These are phyloP conservation scores for Hiodon tergisus DNA, from an alignment of 2,113 vertebrate genomes.

Conservation along the genomic window DNA sequence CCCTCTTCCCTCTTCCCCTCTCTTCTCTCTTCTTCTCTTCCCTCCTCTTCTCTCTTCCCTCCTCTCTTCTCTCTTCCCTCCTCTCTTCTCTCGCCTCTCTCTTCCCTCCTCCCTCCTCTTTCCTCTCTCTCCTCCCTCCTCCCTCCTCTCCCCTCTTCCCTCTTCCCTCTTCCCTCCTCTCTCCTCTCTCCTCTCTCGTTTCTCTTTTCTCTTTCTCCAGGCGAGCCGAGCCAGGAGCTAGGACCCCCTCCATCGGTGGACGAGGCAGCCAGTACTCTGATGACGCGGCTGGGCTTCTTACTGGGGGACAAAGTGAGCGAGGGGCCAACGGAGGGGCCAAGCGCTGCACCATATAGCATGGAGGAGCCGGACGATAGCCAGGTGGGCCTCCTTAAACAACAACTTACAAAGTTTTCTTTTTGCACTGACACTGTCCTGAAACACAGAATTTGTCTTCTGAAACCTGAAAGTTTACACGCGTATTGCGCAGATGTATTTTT, in stretches of 20 bases:
- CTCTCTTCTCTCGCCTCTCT: too few species aligned
- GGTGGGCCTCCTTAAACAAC: slow-evolving; percentile 50
- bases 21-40: too few species aligned
- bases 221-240: slow-evolving; percentile 63
- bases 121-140: too few species aligned
- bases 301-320: slow-evolving; percentile 82
- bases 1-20: too few species aligned
- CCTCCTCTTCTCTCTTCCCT: not conserved
- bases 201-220: not conserved
- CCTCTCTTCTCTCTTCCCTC: too few species aligned
- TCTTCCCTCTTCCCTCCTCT: too few species aligned
- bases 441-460: not conserved
- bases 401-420: too few species aligned
- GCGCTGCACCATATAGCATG: slow-evolving; percentile 71
- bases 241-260: slow-evolving; percentile 91
- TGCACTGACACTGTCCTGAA: not conserved
- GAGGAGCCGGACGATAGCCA: slow-evolving; percentile 77
- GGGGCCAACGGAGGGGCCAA: slow-evolving; percentile 53
- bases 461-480: not conserved
- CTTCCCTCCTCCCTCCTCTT: too few species aligned
- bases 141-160: too few species aligned
- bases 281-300: slow-evolving; percentile 92
- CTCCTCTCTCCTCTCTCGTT: not conserved
- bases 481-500: too few species aligned
- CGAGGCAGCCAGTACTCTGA: slow-evolving; percentile 92